Conservation (phyloP, 2,888 invertebrate species). For the Sthenelais limicola region DNA sequence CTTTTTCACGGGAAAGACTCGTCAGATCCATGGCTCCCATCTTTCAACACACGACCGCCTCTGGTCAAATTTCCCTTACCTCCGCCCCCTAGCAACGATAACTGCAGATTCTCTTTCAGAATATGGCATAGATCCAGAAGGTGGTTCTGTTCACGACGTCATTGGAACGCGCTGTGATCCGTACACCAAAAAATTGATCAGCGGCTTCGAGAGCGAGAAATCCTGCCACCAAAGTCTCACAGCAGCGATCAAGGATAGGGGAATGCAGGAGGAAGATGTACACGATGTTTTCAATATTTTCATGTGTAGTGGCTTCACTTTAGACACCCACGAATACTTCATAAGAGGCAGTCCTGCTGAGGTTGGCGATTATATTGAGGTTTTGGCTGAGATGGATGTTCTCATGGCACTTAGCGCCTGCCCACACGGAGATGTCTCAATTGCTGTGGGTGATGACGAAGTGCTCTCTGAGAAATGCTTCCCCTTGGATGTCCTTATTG, state of each 20-base stretch:
- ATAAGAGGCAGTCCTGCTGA: constrained; percentile 38
- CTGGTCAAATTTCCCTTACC: constrained; percentile 45
- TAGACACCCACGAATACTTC: constrained; percentile 41
- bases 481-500: constrained; percentile 36
- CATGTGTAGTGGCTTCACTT: constrained; percentile 42
- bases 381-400: constrained; percentile 45
- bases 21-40: constrained; percentile 42
- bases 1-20: constrained; percentile 44
- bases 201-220: not conserved
- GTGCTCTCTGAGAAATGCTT: constrained; percentile 26
- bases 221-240: constrained; percentile 43
- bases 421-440: constrained; percentile 39
- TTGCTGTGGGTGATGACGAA: constrained; percentile 32
- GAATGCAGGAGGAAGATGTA: constrained; percentile 38
- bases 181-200: constrained; percentile 41
- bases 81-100: constrained; percentile 44
- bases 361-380: constrained; percentile 43
- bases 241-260: constrained; percentile 40
- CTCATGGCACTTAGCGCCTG: constrained; percentile 45
- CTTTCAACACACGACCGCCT: constrained; percentile 42
- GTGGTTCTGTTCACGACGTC: constrained; percentile 43
- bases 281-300: constrained; percentile 49
- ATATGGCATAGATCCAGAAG: constrained; percentile 45
- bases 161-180: constrained; percentile 48
- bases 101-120: constrained; percentile 41